phyloP scores from a whole-genome alignment of 2,797 vertebrate genomes.

The Synaphobranchus kaupii region DNA sequence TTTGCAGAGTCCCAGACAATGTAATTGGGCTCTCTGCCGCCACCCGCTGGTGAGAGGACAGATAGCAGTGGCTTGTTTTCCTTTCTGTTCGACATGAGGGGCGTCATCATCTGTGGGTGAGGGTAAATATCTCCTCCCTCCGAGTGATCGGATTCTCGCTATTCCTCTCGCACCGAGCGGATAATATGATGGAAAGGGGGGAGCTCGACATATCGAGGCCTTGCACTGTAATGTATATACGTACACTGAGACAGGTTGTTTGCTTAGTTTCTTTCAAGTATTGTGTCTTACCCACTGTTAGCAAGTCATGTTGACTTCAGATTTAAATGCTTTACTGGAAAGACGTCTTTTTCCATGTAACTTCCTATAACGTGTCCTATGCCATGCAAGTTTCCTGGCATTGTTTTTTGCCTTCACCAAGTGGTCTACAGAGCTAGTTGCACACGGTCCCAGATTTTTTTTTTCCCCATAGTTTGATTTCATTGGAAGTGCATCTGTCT shows the following conservation, averaged over 20 bases:
- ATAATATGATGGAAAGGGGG: not conserved
- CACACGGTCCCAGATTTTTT: not conserved
- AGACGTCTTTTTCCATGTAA: slow-evolving; percentile 17
- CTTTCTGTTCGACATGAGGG: not conserved
- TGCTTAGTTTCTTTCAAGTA: not conserved
- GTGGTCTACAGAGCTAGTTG: not conserved
- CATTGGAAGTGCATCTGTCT: too few species aligned
- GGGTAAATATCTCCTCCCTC: not conserved
- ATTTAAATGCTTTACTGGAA: not conserved
- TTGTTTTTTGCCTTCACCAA: not conserved
- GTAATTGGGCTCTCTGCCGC: slow-evolving; percentile 7
- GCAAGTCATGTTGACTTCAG: not conserved
- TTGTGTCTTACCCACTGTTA: not conserved
- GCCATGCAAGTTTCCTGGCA: slow-evolving; percentile 21
- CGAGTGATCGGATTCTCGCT: too few species aligned
- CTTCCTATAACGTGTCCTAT: not conserved
- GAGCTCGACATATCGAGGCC: not conserved
- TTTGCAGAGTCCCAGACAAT: not conserved
- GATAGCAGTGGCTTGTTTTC: not conserved
- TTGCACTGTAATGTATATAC: not conserved
- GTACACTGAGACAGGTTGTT: not conserved
- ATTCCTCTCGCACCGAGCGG: not conserved
- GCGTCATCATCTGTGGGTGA: not conserved
- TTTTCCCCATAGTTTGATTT: too few species aligned
- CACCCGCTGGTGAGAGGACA: slow-evolving; percentile 16